Percentiles rank a stretch among this genome's conserved stretches.
phyloP scores from a whole-genome alignment of 2,888 invertebrate genomes.

The Micoletzkya japonica region DNA sequence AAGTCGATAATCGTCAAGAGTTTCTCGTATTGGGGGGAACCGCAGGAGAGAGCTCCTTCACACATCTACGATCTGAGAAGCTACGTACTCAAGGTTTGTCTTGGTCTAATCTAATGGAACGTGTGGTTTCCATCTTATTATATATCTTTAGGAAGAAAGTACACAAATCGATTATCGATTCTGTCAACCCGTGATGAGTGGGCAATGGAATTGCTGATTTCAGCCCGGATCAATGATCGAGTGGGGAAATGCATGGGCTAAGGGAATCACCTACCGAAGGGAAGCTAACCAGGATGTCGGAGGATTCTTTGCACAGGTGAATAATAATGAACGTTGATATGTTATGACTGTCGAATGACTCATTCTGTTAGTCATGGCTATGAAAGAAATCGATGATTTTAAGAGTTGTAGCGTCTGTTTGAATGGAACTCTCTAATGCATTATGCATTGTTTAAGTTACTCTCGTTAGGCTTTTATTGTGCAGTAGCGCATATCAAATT shows the following conservation, averaged over 20 bases:
- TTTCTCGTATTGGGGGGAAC: slow-evolving; percentile 93
- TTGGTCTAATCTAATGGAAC: background rate
- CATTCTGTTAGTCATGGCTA: no score
- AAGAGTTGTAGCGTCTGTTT: no score
- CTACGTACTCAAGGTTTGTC: slow-evolving; percentile 78
- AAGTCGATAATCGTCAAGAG: slow-evolving; percentile 77
- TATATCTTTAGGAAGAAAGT: background rate
- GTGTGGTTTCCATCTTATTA: background rate
- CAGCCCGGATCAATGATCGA: slow-evolving; percentile 97
- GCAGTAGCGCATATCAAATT: no score
- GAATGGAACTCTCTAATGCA: no score
- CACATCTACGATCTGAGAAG: slow-evolving; percentile 93
- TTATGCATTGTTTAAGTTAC: no score
- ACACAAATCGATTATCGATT: no score
- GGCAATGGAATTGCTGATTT: slow-evolving; percentile 37
- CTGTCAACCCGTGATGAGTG: background rate
- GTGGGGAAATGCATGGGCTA: slow-evolving; percentile 93
- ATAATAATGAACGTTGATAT: background rate
- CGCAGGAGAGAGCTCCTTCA: slow-evolving; percentile 74
- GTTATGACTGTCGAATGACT: no score
- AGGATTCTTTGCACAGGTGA: slow-evolving; percentile 93
- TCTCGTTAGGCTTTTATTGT: no score
- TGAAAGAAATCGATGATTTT: no score
- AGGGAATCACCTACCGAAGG: slow-evolving; percentile 75
- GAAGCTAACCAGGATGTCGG: slow-evolving; percentile 93